Conservation (phyloP, 2,797 vertebrate genomes). For the Scolopax bukidnonensis region DNA sequence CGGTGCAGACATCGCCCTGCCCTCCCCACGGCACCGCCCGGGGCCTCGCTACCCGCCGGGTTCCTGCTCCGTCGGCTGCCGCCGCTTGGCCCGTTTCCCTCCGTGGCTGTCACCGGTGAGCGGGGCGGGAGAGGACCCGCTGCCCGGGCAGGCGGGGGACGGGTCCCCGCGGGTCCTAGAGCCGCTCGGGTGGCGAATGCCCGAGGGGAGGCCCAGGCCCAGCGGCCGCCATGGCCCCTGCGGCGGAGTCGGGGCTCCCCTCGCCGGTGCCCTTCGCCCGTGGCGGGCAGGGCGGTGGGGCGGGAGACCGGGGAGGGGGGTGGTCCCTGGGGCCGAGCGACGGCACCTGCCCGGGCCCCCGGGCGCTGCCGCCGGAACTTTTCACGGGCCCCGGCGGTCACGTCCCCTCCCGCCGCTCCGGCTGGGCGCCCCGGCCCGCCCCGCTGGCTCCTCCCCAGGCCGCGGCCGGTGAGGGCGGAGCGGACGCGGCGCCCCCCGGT, state of each 20-base stretch:
- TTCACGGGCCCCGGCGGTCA: neutral
- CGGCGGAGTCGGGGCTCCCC: neutral
- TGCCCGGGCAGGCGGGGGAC: neutral
- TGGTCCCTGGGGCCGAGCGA: neutral
- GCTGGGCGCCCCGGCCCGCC: neutral
- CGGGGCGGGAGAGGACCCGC: neutral
- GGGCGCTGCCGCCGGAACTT: neutral
- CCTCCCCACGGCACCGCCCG: rapidly evolving
- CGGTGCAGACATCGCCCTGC: rapidly evolving
- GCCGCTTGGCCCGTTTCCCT: rapidly evolving
- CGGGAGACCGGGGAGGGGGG: neutral
- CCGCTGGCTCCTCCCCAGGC: constrained; percentile 23
- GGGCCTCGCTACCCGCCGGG: rapidly evolving
- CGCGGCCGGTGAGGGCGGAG: neutral
- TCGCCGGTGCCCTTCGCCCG: neutral
- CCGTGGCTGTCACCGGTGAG: neutral
- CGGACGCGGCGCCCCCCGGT: constrained; percentile 30
- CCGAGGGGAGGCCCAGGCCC: neutral
- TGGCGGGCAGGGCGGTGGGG: neutral
- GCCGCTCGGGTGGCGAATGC: too few species aligned
- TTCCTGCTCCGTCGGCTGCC: rapidly evolving
- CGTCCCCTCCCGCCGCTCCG: neutral
- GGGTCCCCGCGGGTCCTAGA: neutral
- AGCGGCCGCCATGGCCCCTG: neutral
- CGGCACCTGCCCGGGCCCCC: neutral